Base-by-base conservation (phyloP, 2,113 vertebrate genomes). In the human (Homo sapiens) region DNA sequence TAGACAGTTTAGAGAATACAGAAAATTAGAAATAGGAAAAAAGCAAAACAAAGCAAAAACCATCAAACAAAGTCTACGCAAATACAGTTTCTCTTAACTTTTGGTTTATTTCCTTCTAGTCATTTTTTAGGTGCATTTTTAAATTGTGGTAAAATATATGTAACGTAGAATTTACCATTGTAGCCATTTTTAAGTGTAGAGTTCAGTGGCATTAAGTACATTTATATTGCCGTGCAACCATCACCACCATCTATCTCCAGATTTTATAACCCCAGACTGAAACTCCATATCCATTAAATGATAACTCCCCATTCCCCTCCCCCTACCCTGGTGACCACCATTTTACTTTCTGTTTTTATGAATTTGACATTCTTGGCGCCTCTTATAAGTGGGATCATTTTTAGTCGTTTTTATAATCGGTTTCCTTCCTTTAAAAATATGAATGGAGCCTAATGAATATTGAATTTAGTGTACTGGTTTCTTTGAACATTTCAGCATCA, bases 1-100 rank as follows among this genome's bases (percentile, higher is more conserved):
- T 11, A 89, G 12, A 32, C 5, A 76, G 45, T 97, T 82, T 84
- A 91, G 59, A 95, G 50, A 92, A 61, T 76, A 91, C 8, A 73
- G 55, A 82, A 95, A 89, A 89, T 5, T 55, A 76, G 14, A 75
- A 87, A 32, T 70, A 35, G 40, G 43, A 18, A 32, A 32, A 13
- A 14, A 84, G 70, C 32, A 61, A 48, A 48, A n/a, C 32, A 57
- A 57, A 40, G n/a, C 22, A 25, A 48, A 64, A 64, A 32, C 61
- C 12, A 22, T 8, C 55, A 76, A 1, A 17, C 25, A 20, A 66
- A 73, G 2, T 75, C 52, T 11, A 93, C 45, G 35, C 57, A 90
- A 61, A 80, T 61, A 79, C 2, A 92, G n/a, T 4, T 68, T 64
- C 17, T 68, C 38, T 94, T 88, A 78, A 32, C n/a, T 92, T 97